Evolutionary conservation across 2,888 invertebrate species (phyloP), one percentile per base, ranked within the genome.

Genomic region (Gibbula magus): DNA sequence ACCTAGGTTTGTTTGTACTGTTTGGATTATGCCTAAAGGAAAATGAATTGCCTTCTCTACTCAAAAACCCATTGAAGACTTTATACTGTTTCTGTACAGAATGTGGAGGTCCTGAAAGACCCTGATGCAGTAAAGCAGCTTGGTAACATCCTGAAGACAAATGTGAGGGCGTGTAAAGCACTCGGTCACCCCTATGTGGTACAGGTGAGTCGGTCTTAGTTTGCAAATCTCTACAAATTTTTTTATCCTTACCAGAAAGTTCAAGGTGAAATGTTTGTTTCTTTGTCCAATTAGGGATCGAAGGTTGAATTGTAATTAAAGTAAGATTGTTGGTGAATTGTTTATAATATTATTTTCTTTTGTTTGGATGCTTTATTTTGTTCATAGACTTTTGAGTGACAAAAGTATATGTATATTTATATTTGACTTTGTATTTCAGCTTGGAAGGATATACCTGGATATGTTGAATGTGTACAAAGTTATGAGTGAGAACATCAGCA

Each of bases 391-490:
- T 53, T 45, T 53, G 10, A 29, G 45, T 76, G 25, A 3, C 29
- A 25, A 25, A 53, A 22, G 20, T 29, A 18, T 18, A 18, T 54
- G 16, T 39, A 16, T 13, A n/a, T n/a, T n/a, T n/a, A n/a, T 52
- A 67, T 61, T 53, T 67, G 45, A 51, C 67, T 83, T 82, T 84
- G 78, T 77, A 75, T 84, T 89, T 92, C 96, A 99, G 94, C 95
- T 99, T 89, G 98, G 99, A 76, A 95, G 98, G 91, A 99, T 99
- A 93, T 99, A 99, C 94, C 94, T 99, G 92, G 99, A 99, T 94
- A 98, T 99, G 98, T 94, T 99, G 88, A 99, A 99, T 94, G 98
- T 99, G 88, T 99, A 99, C 94, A 99, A 99, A 95, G 97, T 92
- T 73, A 93, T 93, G 92, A 97, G 97, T 86, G 92, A 93, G 81